These are phyloP conservation scores for Echinarachnius parma DNA, from an alignment of 53 echinoderm and acorn worm species.

Conservation along the genomic window DNA sequence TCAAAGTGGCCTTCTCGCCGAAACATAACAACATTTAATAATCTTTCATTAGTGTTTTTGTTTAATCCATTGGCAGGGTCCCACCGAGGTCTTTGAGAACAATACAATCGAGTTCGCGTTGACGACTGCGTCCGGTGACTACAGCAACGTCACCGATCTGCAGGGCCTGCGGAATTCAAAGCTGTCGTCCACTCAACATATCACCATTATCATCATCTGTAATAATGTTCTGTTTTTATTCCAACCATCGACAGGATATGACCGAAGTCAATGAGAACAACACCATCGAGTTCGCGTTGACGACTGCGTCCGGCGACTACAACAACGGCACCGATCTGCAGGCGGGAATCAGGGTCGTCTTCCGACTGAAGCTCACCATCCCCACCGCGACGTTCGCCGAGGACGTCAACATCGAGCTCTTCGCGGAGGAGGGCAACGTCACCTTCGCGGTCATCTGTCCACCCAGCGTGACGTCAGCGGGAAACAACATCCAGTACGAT, in stretches of 20 bases:
- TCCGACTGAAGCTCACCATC: constrained; percentile 42
- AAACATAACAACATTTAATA: too few relatives aligned
- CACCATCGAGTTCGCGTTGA: constrained; percentile 48
- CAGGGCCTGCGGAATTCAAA: too few relatives aligned
- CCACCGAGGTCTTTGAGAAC: constrained; percentile 23
- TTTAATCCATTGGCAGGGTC: background rate
- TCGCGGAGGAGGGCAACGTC: constrained; percentile 56
- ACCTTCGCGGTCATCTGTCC: constrained; percentile 59
- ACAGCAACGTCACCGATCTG: constrained; percentile 27
- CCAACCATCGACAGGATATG: constrained; percentile 16
- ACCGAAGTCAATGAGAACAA: constrained; percentile 29
- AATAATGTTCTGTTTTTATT: too few relatives aligned
- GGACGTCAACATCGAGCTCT: constrained; percentile 55
- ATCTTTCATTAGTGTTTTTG: too few relatives aligned
- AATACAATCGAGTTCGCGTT: constrained; percentile 49
- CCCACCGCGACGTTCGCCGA: constrained; percentile 31
- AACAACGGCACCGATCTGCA: constrained; percentile 24
- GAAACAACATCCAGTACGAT: constrained; percentile 32
- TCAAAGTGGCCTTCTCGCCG: too few relatives aligned
- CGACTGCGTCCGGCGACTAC: background rate
- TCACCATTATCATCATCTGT: too few relatives aligned
- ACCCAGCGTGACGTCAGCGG: constrained; percentile 28
- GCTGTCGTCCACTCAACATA: too few relatives aligned
- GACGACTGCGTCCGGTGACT: background rate
- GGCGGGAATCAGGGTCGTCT: constrained; percentile 44